Evolutionary conservation across 2,113 vertebrate genomes (phyloP).

Genomic region (Muscicapa adusta): DNA sequence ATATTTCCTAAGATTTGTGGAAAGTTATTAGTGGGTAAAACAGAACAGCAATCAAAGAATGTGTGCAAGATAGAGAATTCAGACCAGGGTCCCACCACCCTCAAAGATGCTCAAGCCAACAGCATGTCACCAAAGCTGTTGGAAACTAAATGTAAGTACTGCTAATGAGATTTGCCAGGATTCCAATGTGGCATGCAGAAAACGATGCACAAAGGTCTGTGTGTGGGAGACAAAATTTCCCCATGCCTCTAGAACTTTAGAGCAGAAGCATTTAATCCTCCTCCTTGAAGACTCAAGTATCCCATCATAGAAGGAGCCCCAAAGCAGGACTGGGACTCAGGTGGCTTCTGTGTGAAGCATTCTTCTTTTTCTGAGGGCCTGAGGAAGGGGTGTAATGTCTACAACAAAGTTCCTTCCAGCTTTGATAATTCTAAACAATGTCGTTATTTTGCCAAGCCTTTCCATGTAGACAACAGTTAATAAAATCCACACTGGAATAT

Average conservation of each 20-base stretch:
- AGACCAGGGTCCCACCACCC: slow-evolving; percentile 23
- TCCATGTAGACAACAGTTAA: neutral
- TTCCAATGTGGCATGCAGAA: neutral
- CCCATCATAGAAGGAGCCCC: neutral
- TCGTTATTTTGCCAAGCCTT: neutral
- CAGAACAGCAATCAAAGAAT: slow-evolving; percentile 16
- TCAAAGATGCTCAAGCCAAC: neutral
- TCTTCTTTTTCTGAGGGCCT: neutral
- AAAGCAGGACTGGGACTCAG: neutral
- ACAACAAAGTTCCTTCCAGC: neutral
- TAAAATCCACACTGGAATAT: neutral
- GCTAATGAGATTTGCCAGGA: neutral
- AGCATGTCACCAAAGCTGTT: slow-evolving; percentile 7
- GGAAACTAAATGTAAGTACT: slow-evolving; percentile 7
- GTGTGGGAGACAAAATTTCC: neutral
- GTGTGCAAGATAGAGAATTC: neutral
- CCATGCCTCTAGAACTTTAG: neutral
- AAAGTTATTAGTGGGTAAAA: neutral
- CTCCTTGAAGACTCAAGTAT: neutral
- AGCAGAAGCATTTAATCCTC: neutral
- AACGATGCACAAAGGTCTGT: neutral
- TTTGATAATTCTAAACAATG: slow-evolving; percentile 2
- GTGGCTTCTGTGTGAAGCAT: neutral
- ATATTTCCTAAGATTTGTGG: neutral
- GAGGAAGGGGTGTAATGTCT: neutral